Conservation (phyloP, 2,797 vertebrate genomes). For the Heteromormyrus szaboi region DNA sequence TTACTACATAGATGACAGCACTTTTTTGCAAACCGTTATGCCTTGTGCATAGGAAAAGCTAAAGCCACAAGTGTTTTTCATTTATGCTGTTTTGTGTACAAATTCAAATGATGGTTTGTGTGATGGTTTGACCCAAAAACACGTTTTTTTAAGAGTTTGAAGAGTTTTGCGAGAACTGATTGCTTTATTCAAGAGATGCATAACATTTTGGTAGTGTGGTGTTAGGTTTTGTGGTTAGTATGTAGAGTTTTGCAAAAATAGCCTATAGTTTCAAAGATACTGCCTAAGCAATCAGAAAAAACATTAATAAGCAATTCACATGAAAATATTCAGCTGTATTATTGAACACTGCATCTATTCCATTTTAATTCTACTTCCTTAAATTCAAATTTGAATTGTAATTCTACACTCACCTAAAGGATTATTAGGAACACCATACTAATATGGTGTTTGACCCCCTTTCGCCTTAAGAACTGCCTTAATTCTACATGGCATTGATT, state of each 20-base stretch:
- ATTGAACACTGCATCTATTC: not conserved
- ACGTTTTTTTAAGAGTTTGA: not conserved
- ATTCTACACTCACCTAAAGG: no score
- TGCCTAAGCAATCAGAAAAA: not conserved
- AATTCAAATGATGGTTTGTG: not conserved
- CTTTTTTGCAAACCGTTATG: not conserved
- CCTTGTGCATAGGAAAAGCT: not conserved
- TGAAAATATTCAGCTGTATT: not conserved
- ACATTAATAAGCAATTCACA: not conserved
- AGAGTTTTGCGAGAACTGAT: not conserved
- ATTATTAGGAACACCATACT: no score
- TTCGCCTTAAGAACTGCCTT: no score
- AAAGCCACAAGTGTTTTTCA: not conserved
- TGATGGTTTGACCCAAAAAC: not conserved
- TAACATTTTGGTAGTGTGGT: not conserved
- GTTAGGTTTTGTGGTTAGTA: not conserved
- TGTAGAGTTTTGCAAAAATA: not conserved
- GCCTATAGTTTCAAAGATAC: not conserved
- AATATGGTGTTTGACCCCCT: no score
- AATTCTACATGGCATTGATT: no score
- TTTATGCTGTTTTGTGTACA: not conserved
- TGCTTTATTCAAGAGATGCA: not conserved
- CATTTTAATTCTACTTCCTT: not conserved
- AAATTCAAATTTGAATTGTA: not conserved
- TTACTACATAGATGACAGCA: not conserved